phyloP scores from a whole-genome alignment of 2,797 vertebrate species.

The Platalea minor region DNA sequence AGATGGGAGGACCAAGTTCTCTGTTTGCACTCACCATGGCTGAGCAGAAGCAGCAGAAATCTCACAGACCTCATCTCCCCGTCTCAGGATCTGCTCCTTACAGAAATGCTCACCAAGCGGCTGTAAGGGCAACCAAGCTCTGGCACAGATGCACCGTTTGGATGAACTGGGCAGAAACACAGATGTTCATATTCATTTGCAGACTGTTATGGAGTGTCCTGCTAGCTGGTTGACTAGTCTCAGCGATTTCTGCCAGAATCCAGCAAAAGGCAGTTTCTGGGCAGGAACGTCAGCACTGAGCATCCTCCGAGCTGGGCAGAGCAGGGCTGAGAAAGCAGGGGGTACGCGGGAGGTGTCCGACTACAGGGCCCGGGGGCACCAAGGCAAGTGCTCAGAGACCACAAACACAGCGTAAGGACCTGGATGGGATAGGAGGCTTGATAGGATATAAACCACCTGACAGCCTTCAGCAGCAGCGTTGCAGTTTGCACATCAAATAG shows the following conservation, averaged over 20 bases:
- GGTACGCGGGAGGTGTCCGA: fast-evolving
- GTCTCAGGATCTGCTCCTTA: not conserved
- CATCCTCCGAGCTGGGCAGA: not conserved
- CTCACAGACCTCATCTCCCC: not conserved
- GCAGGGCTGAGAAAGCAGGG: not conserved
- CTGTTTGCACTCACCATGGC: not conserved
- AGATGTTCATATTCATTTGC: not conserved
- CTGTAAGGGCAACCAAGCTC: not conserved
- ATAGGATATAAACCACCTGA: fast-evolving
- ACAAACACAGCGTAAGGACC: not conserved
- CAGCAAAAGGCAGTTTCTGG: not conserved
- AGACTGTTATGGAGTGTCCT: fast-evolving
- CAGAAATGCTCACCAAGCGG: fast-evolving
- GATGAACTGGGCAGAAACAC: not conserved
- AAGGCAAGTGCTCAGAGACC: not conserved
- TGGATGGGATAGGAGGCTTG: not conserved
- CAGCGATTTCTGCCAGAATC: fast-evolving
- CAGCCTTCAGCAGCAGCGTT: not conserved
- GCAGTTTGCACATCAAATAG: not conserved
- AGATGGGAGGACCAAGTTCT: not conserved
- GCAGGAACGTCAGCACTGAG: not conserved
- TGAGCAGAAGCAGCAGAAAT: not conserved
- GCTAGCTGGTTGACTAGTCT: too few relatives aligned
- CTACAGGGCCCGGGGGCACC: fast-evolving
- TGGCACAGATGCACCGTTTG: not conserved